These are phyloP conservation scores for Abrostola triplasia DNA, from an alignment of 2,888 invertebrate species.

Conservation along the genomic window DNA sequence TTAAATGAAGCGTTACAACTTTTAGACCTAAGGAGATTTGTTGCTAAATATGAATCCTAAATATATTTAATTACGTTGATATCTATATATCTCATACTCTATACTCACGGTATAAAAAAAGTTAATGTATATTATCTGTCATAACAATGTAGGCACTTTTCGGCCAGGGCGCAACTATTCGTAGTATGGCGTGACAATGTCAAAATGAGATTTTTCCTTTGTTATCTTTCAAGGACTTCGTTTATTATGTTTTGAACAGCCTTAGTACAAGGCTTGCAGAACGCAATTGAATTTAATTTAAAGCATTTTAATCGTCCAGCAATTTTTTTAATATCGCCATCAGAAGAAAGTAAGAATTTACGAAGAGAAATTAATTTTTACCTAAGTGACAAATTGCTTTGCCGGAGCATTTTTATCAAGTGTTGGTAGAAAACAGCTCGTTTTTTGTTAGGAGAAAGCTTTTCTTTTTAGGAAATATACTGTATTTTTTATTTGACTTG, in stretches of 20 bases:
- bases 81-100: too few relatives aligned
- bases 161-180: background rate
- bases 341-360: slow-evolving; percentile 24
- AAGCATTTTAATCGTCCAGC: slow-evolving; percentile 30
- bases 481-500: background rate
- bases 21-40: too few relatives aligned
- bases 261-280: background rate
- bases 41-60: too few relatives aligned
- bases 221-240: background rate
- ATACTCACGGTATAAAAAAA: too few relatives aligned
- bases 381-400: slow-evolving; percentile 34
- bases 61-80: too few relatives aligned
- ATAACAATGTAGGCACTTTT: background rate
- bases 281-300: slow-evolving; percentile 24
- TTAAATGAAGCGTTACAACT: too few relatives aligned
- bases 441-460: slow-evolving; percentile 1
- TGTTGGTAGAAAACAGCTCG: slow-evolving; percentile 4
- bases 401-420: slow-evolving; percentile 20
- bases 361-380: slow-evolving; percentile 25
- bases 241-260: slow-evolving; percentile 9
- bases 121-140: background rate
- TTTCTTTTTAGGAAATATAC: background rate
- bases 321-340: slow-evolving; percentile 36
- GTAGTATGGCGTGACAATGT: background rate
- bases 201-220: slow-evolving; percentile 9